Conservation (phyloP, 2,797 vertebrate species). For the Coregonus sp. region DNA sequence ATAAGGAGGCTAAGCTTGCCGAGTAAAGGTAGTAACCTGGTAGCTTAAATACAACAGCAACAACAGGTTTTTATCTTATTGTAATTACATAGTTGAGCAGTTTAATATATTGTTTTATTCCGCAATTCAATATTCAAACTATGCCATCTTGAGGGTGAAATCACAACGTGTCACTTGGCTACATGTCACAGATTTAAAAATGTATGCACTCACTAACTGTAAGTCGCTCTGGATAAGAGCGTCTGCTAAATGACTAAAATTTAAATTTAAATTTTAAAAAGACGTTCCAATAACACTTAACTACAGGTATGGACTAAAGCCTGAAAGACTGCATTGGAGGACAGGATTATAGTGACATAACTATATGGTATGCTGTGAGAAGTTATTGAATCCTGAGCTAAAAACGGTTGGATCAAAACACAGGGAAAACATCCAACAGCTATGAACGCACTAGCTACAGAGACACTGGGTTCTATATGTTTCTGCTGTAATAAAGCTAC, state of each 20-base stretch:
- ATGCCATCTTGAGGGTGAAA: neutral
- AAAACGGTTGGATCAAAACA: neutral
- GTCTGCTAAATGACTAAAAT: no score
- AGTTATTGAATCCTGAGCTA: no score
- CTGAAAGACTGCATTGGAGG: no score
- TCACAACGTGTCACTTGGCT: neutral
- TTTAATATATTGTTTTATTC: neutral
- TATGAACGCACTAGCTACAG: neutral
- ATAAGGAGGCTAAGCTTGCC: no score
- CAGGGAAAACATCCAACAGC: neutral
- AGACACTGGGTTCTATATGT: neutral
- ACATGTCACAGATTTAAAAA: neutral
- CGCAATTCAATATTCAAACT: neutral
- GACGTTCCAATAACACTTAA: neutral
- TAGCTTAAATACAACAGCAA: no score
- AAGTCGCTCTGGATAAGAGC: no score
- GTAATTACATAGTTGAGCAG: neutral
- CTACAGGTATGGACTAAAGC: no score
- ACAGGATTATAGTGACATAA: no score
- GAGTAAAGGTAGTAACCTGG: no score
- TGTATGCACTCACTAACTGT: no score
- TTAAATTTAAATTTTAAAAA: neutral
- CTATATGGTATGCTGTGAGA: no score
- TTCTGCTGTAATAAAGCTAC: neutral
- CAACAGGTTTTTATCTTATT: no score